A percentile compares a stretch with the other conserved stretches of the same genome.
Evolutionary conservation across 2,113 vertebrate species (phyloP).

Genomic region (Potamarius usumacintae): DNA sequence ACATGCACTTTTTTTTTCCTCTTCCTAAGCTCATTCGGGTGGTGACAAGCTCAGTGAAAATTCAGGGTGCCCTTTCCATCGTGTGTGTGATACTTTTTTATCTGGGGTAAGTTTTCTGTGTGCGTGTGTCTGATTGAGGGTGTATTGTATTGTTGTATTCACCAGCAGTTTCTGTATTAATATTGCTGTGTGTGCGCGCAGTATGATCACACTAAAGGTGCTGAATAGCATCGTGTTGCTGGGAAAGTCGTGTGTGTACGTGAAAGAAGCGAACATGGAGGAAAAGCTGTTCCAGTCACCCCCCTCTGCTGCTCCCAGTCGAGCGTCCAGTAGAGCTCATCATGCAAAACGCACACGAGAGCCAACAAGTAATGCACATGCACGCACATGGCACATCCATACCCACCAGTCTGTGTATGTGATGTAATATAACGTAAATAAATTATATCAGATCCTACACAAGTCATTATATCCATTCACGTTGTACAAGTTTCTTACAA

Average conservation of each 20-base stretch:
- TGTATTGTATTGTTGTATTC: background rate
- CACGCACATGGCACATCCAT: background rate
- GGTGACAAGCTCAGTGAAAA: constrained; percentile 93
- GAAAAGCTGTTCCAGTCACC: constrained; percentile 89
- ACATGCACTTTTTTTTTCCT: background rate
- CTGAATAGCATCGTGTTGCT: constrained; percentile 94
- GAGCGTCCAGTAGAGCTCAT: constrained; percentile 77
- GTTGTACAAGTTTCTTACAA: background rate
- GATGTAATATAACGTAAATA: background rate
- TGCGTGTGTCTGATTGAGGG: constrained; percentile 31
- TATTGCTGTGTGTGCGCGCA: constrained; percentile 62
- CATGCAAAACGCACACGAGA: constrained; percentile 70
- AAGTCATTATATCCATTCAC: background rate
- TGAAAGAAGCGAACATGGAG: constrained; percentile 96
- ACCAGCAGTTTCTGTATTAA: constrained; percentile 67
- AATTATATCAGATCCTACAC: background rate
- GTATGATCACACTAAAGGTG: constrained; percentile 93
- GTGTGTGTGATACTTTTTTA: constrained; percentile 94
- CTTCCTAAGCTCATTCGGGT: constrained; percentile 87
- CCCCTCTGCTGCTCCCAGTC: constrained; percentile 74
- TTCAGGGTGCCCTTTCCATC: constrained; percentile 91
- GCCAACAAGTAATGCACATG: constrained; percentile 68
- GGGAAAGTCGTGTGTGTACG: constrained; percentile 93
- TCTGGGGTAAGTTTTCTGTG: constrained; percentile 81
- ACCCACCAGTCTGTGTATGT: background rate